phyloP scores from a whole-genome alignment of 2,888 invertebrate genomes.

The Volucella inanis region DNA sequence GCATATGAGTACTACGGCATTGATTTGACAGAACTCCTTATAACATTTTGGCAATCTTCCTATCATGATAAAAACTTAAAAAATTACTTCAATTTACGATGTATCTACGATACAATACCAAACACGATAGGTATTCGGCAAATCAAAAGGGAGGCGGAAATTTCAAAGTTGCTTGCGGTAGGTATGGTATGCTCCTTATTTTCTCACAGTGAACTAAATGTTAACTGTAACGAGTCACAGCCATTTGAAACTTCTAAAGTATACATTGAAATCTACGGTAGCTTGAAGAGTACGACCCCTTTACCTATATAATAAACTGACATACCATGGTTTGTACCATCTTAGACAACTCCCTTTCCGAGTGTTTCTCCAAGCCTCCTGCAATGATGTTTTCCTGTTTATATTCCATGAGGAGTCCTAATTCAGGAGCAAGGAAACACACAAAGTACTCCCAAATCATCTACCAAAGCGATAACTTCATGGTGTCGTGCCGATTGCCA shows the following conservation, averaged over 20 bases:
- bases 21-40: no score
- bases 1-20: no score
- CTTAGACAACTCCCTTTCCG: slow-evolving; percentile 17
- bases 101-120: background rate
- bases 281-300: background rate
- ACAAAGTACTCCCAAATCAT: background rate
- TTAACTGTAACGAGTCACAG: background rate
- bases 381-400: background rate
- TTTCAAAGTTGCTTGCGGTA: background rate
- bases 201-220: background rate
- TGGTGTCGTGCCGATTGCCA: slow-evolving; percentile 12
- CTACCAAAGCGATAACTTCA: slow-evolving; percentile 11
- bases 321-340: slow-evolving; percentile 5
- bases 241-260: background rate
- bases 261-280: background rate
- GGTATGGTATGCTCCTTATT: background rate
- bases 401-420: background rate
- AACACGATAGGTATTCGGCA: background rate
- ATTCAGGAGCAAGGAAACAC: slow-evolving; percentile 3
- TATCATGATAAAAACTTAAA: no score
- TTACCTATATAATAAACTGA: slow-evolving; percentile 5
- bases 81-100: no score
- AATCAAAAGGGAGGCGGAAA: background rate
- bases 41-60: no score
- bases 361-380: background rate